Percentiles rank a stretch among this genome's conserved stretches.
Evolutionary conservation across 1,140 invertebrate species (phyloP).

Genomic region (Heliothis virescens): DNA sequence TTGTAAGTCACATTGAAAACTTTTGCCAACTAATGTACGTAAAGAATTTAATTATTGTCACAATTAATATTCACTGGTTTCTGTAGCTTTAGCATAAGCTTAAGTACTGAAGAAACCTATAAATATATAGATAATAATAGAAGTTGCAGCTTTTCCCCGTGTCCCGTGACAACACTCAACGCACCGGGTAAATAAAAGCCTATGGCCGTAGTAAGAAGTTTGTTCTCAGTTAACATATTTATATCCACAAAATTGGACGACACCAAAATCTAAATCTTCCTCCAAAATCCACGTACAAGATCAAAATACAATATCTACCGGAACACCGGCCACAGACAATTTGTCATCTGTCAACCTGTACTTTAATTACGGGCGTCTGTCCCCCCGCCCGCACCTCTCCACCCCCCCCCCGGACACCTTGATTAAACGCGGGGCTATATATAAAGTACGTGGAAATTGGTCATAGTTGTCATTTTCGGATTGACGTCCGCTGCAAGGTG

Average conservation of each 20-base stretch:
- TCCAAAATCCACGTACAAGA: slow-evolving; percentile 34
- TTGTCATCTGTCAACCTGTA: slow-evolving; percentile 62
- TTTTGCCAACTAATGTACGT: no score
- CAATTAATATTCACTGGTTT: no score
- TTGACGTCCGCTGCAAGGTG: slow-evolving; percentile 45
- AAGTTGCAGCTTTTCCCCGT: no score
- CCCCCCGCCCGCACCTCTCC: slow-evolving; percentile 5
- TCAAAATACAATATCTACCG: slow-evolving; percentile 50
- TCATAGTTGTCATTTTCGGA: slow-evolving; percentile 49
- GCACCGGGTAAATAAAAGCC: no score
- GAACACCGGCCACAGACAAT: slow-evolving; percentile 56
- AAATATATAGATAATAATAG: no score
- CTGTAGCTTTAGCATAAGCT: no score
- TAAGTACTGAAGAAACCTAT: no score
- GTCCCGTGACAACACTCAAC: no score
- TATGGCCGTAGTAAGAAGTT: no score
- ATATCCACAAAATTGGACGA: neutral
- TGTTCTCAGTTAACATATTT: no score
- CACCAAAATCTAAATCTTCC: slow-evolving; percentile 5
- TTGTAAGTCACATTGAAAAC: no score
- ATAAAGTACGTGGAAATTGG: slow-evolving; percentile 54
- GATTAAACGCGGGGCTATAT: slow-evolving; percentile 57
- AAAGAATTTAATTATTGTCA: no score
- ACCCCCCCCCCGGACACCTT: slow-evolving; percentile 50
- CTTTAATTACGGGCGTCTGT: slow-evolving; percentile 54